These are phyloP conservation scores for Corbicula japonica DNA, from an alignment of 2,888 invertebrate species.

Conservation along the genomic window DNA sequence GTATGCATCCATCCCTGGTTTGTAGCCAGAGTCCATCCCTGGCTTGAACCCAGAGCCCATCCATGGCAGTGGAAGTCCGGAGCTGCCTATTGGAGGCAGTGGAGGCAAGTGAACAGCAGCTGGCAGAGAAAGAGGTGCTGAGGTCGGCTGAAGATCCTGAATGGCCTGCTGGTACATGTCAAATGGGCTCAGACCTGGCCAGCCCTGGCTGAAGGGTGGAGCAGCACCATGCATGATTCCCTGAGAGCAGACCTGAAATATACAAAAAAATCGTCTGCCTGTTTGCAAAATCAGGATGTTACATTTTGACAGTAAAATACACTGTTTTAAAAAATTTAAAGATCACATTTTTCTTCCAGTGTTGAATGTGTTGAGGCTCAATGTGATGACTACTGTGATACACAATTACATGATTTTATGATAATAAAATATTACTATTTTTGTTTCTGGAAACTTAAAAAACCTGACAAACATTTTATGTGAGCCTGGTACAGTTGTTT, in stretches of 20 bases:
- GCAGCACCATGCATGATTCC: conserved; percentile 65
- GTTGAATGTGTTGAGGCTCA: too few relatives aligned
- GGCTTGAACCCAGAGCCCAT: conserved; percentile 1
- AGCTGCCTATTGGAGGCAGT: neutral
- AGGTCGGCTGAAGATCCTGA: conserved; percentile 30
- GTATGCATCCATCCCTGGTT: conserved; percentile 27
- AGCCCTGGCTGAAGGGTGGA: conserved; percentile 55
- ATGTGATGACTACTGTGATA: too few relatives aligned
- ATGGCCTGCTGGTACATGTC: conserved; percentile 41
- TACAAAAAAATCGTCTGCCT: conserved; percentile 23
- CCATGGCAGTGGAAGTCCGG: conserved; percentile 11
- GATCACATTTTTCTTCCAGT: too few relatives aligned
- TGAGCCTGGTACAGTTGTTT: too few relatives aligned
- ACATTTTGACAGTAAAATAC: too few relatives aligned
- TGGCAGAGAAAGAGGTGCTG: conserved; percentile 17
- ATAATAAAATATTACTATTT: too few relatives aligned
- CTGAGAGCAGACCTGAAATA: conserved; percentile 48
- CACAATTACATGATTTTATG: too few relatives aligned
- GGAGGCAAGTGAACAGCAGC: conserved; percentile 8
- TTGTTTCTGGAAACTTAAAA: too few relatives aligned
- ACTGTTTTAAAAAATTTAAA: too few relatives aligned
- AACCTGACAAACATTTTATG: too few relatives aligned
- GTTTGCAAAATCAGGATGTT: too few relatives aligned
- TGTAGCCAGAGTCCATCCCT: conserved; percentile 9
- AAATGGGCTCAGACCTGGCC: conserved; percentile 44